A percentile compares a stretch with the other conserved stretches of the same genome.
Conservation (phyloP, 2,113 vertebrate genomes). For the Anhinga anhinga region DNA sequence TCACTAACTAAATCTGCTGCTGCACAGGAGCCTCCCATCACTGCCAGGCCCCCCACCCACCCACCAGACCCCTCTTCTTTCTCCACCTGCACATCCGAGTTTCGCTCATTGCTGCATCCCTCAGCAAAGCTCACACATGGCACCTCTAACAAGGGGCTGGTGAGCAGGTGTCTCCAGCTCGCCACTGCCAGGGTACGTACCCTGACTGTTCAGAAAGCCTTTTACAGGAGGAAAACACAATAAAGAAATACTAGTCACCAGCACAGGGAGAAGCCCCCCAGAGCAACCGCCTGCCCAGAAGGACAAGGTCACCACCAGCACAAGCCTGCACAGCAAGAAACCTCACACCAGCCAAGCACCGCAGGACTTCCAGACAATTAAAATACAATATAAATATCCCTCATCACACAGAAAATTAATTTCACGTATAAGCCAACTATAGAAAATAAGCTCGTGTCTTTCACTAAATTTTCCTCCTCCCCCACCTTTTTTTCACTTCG, state of each 20-base stretch:
- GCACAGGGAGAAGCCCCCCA: not conserved
- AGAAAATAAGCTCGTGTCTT: fast-evolving
- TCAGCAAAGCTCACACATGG: fast-evolving
- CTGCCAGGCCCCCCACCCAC: not conserved
- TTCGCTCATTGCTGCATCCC: fast-evolving
- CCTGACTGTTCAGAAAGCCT: not conserved
- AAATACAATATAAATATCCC: not conserved
- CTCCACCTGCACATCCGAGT: fast-evolving
- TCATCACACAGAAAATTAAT: not conserved
- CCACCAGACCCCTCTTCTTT: not conserved
- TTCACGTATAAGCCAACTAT: fast-evolving
- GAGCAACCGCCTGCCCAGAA: not conserved
- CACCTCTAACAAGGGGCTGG: too few relatives aligned
- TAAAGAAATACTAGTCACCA: not conserved
- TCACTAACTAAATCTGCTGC: too few relatives aligned
- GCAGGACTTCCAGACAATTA: not conserved
- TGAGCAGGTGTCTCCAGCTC: not conserved
- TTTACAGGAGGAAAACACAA: not conserved
- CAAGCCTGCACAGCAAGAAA: not conserved
- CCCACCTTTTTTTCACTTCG: fast-evolving
- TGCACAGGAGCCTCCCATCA: not conserved
- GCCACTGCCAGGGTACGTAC: fast-evolving
- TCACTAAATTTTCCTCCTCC: not conserved
- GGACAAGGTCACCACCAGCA: not conserved
- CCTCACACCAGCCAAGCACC: too few relatives aligned